Evolutionary conservation across 2,888 invertebrate genomes (phyloP).

Genomic region (Plagodis dolabraria): DNA sequence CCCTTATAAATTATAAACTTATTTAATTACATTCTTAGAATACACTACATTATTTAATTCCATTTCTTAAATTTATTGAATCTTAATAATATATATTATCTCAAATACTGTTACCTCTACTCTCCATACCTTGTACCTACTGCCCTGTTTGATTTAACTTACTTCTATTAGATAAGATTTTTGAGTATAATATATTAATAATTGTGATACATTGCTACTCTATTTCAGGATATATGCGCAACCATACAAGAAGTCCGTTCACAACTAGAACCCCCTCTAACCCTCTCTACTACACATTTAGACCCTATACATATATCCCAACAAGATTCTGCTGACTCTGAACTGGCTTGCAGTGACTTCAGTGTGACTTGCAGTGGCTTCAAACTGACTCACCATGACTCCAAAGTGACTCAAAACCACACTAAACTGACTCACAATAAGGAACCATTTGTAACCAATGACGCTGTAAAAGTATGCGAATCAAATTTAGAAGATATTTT

Average conservation of each 20-base stretch:
- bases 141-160: no score
- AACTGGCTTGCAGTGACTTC: not conserved
- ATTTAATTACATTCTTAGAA: no score
- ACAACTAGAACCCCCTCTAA: conserved; percentile 19
- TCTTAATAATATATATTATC: no score
- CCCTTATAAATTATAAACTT: no score
- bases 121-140: no score
- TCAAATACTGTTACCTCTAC: no score
- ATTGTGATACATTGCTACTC: not conserved
- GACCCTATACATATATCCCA: conserved; percentile 11
- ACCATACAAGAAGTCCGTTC: conserved; percentile 14
- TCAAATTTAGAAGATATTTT: not conserved
- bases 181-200: no score
- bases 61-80: no score
- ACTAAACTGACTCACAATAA: not conserved
- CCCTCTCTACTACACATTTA: conserved; percentile 7
- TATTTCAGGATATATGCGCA: conserved; percentile 25
- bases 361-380: not conserved
- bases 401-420: not conserved
- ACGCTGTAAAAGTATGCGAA: not conserved
- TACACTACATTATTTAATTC: no score
- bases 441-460: not conserved
- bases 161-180: no score
- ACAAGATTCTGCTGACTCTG: conserved; percentile 2
- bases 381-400: not conserved